Percentiles rank a stretch among this genome's conserved stretches.
These are phyloP conservation scores for Squalus acanthias DNA, from an alignment of 2,797 vertebrate genomes.

Conservation along the genomic window DNA sequence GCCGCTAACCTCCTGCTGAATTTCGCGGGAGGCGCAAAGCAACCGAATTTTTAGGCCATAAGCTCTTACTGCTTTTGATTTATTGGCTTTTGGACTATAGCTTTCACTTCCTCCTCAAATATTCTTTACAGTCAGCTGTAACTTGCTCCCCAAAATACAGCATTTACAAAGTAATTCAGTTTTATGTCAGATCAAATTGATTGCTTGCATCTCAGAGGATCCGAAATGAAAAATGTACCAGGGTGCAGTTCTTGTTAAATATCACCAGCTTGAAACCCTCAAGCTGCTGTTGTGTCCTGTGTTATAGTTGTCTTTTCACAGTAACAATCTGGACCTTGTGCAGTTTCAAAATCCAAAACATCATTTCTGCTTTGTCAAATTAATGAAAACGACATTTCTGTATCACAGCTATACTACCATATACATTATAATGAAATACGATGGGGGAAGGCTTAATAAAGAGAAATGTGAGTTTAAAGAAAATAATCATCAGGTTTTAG, in stretches of 20 bases:
- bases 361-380: not conserved
- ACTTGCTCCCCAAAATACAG: not conserved
- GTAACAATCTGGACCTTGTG: not conserved
- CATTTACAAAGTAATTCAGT: not conserved
- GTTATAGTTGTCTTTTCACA: not conserved
- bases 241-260: not conserved
- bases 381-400: not conserved
- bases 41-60: too few relatives aligned
- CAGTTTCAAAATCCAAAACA: not conserved
- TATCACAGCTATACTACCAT: not conserved
- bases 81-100: not conserved
- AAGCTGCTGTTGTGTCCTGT: not conserved
- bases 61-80: not conserved
- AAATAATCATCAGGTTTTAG: not conserved
- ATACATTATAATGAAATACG: not conserved
- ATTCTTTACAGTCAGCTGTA: not conserved
- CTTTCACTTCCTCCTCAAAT: not conserved
- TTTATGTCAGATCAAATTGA: not conserved
- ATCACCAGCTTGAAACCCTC: not conserved
- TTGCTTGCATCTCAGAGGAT: not conserved
- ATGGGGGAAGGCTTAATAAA: not conserved
- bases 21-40: too few relatives aligned
- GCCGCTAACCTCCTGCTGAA: too few relatives aligned
- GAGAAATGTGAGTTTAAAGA: not conserved
- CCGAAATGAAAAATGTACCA: not conserved